Base-by-base conservation (phyloP, 2,888 invertebrate genomes). In the Mythimna pallens region DNA sequence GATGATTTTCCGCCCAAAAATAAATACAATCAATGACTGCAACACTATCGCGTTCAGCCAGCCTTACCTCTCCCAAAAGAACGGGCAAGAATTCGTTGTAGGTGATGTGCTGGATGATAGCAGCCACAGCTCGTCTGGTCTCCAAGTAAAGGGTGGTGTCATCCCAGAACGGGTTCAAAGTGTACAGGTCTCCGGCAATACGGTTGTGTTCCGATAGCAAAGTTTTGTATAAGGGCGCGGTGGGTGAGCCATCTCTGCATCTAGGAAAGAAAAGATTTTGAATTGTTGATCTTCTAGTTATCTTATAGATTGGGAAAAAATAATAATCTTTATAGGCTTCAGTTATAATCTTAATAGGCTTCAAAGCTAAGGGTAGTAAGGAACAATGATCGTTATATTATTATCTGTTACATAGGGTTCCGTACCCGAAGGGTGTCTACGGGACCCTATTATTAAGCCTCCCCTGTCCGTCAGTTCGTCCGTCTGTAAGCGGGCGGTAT, bases 91-190 rank as follows among this genome's bases (percentile, higher is more conserved):
- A 98, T 91, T 98, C 98, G 87, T 98, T 98, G 91, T 97, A 97
- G 0, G 98, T 98, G 71, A 98, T 97, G 87, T 98, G 98, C 83
- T 98, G 98, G 57, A 98, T 97, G 90, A 98, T 97, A 0, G 98
- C 98, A 0, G 98, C 97, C 17, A 98, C 96, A 17, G 98, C 97
- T 63, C 98, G 96, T 66, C 98, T 97, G 5, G 98, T 97, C 91
- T 98, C 98, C 82, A 98, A 94, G 91, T 98, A 98, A 22, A 98
- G 90, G 0, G 97, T 97, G 55, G 98, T 97, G 88, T 98, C 98
- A 76, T 97, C 97, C 98, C 98, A 98, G 87, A 98, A 98, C 0
- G 97, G 96, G 89, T 99, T 98, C 72, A 98, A 91, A 22, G 97
- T 94, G 14, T 97, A 97, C 43, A 99, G 93, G 76, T 97, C 97